These are phyloP conservation scores for Rhynchotus rufescens DNA, from an alignment of 2,797 vertebrate genomes.

Conservation along the genomic window DNA sequence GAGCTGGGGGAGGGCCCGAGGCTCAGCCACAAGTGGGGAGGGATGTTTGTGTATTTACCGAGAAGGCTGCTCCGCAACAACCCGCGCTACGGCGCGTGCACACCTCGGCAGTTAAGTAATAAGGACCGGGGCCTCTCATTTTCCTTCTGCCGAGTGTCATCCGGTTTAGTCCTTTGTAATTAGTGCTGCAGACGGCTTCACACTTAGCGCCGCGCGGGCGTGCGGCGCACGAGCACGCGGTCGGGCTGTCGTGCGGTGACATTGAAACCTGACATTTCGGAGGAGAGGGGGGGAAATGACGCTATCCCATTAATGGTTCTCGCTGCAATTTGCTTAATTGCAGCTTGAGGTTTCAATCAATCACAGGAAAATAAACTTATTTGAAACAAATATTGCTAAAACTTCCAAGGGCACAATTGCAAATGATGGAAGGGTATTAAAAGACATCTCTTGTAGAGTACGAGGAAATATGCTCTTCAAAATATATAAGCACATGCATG, in stretches of 20 bases:
- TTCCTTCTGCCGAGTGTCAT: conserved; percentile 43
- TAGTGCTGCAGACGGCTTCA: conserved; percentile 59
- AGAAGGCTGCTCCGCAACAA: conserved; percentile 1
- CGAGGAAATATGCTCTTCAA: conserved; percentile 31
- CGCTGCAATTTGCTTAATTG: conserved; percentile 59
- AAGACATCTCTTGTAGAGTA: not conserved
- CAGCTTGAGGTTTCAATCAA: conserved; percentile 54
- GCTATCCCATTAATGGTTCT: conserved; percentile 47
- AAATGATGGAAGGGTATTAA: not conserved
- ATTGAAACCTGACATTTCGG: conserved; percentile 64
- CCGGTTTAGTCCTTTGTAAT: conserved; percentile 67
- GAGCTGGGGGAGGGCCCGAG: conserved; percentile 42
- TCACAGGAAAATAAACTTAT: conserved; percentile 50
- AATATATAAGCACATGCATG: conserved; percentile 7
- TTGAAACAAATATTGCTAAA: conserved; percentile 54
- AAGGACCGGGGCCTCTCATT: conserved; percentile 16
- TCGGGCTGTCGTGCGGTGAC: conserved; percentile 69
- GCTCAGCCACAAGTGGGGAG: conserved; percentile 59
- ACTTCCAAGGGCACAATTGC: conserved; percentile 24
- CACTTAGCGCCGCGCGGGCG: not conserved
- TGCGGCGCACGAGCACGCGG: conserved; percentile 9
- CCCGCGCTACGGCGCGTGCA: not conserved
- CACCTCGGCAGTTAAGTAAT: conserved; percentile 13
- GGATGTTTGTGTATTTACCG: conserved; percentile 61
- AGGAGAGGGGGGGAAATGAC: conserved; percentile 46